phyloP scores from a whole-genome alignment of 2,797 vertebrate genomes.

The Novumbra hubbsi region DNA sequence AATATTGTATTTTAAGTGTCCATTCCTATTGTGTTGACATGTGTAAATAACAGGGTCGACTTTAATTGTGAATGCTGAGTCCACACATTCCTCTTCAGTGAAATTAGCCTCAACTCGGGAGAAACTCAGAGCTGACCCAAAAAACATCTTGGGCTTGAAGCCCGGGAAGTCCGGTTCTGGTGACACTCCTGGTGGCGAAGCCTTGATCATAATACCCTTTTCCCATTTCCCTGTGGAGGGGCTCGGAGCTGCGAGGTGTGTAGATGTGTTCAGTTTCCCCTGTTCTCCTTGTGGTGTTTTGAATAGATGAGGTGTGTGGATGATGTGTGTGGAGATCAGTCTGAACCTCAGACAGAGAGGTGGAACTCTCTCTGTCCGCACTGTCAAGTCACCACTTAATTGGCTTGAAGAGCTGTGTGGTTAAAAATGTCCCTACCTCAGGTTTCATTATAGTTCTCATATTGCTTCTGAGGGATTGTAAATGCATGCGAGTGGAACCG shows the following conservation, averaged over 20 bases:
- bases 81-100: not conserved
- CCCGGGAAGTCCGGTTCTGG: not conserved
- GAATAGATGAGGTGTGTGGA: not conserved
- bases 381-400: not conserved
- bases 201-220: not conserved
- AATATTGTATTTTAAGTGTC: no score
- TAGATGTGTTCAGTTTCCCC: not conserved
- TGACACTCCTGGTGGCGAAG: not conserved
- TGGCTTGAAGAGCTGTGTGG: not conserved
- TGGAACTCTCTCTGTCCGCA: not conserved
- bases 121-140: no score
- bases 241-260: not conserved
- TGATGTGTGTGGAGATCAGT: not conserved
- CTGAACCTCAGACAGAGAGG: not conserved
- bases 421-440: not conserved
- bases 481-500: not conserved
- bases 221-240: not conserved
- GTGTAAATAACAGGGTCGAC: not conserved
- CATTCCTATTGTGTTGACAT: no score
- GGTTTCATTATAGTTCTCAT: not conserved
- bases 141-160: no score
- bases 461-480: not conserved
- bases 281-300: not conserved
- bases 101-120: not conserved
- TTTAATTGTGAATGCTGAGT: not conserved